phyloP scores from a whole-genome alignment of 2,113 vertebrate species.

The Apeltes quadracus region DNA sequence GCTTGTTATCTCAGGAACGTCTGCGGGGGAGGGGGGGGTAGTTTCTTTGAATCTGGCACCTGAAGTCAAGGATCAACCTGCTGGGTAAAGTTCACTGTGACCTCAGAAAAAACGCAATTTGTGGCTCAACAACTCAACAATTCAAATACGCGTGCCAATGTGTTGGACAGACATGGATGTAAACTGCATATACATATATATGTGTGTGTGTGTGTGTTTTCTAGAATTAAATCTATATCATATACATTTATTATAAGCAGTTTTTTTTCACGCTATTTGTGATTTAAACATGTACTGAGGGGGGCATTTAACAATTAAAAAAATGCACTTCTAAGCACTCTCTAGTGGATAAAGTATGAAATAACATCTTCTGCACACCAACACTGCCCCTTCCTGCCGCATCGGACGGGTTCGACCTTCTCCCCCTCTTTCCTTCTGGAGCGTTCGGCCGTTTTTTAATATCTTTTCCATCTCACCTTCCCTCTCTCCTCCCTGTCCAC shows the following conservation, averaged over 20 bases:
- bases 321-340: not conserved
- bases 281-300: not conserved
- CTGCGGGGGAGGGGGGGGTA: not conserved
- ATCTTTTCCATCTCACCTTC: not conserved
- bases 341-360: slow-evolving; percentile 10
- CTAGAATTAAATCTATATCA: not conserved
- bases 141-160: not conserved
- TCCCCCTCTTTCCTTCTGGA: slow-evolving; percentile 7
- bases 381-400: not conserved
- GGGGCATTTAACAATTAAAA: not conserved
- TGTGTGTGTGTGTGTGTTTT: not conserved
- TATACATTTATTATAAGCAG: not conserved
- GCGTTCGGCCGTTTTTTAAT: not conserved
- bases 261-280: not conserved
- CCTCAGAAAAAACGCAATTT: not conserved
- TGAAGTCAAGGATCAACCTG: not conserved
- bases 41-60: not conserved
- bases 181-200: not conserved
- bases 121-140: not conserved
- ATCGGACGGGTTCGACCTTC: not conserved
- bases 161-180: not conserved
- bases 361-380: not conserved
- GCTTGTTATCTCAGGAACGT: not conserved
- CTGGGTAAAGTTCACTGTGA: not conserved
- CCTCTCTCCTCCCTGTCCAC: not conserved